A percentile compares a stretch with the other conserved stretches of the same genome.
phyloP scores from a whole-genome alignment of 2,888 invertebrate species.

The Tubulanus polymorphus region DNA sequence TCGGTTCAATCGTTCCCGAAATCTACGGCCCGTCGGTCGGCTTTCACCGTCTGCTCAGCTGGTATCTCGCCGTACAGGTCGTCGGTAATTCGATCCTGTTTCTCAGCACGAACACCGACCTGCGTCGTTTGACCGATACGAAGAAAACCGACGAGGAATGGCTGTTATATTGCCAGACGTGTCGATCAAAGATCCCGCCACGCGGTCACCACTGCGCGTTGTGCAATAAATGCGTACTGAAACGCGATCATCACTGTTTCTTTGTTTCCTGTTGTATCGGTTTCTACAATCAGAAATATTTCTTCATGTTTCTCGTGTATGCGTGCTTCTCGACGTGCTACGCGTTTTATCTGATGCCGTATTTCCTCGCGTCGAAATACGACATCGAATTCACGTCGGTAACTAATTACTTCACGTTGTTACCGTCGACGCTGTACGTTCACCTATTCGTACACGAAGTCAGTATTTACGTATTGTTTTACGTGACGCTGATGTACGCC shows the following conservation, averaged over 20 bases:
- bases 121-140: too few relatives aligned
- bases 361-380: not conserved
- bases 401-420: not conserved
- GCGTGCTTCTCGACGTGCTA: slow-evolving; percentile 26
- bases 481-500: slow-evolving; percentile 28
- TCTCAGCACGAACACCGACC: too few relatives aligned
- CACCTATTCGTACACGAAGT: slow-evolving; percentile 26
- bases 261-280: slow-evolving; percentile 46
- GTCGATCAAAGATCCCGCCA: slow-evolving; percentile 26
- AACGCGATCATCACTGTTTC: slow-evolving; percentile 49
- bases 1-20: too few relatives aligned
- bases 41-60: too few relatives aligned
- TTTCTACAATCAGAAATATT: slow-evolving; percentile 41
- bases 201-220: slow-evolving; percentile 45
- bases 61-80: too few relatives aligned
- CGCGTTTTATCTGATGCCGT: slow-evolving; percentile 23
- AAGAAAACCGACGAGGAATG: too few relatives aligned
- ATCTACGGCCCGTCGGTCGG: too few relatives aligned
- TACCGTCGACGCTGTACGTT: slow-evolving; percentile 27
- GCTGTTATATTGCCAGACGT: not conserved
- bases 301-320: slow-evolving; percentile 40
- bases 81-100: too few relatives aligned
- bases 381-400: not conserved
- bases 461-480: slow-evolving; percentile 19
- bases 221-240: slow-evolving; percentile 43